Evolutionary conservation across 1,140 invertebrate species (phyloP).

Genomic region (Magallana ariakensis): DNA sequence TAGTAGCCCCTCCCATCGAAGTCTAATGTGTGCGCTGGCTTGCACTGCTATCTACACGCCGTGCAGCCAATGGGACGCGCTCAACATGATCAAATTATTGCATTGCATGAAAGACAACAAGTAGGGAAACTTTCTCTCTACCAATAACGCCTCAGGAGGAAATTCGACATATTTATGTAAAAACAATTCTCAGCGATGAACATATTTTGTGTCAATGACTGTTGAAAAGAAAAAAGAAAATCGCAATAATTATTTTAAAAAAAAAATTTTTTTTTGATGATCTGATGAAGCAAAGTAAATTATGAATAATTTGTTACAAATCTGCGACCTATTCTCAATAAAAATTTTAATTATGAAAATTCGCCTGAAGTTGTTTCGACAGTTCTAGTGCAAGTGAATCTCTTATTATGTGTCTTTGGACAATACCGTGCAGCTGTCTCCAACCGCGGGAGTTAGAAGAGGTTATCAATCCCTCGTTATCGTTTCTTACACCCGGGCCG

Average conservation of each 20-base stretch:
- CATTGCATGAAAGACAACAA: constrained; percentile 26
- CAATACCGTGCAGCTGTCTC: background rate
- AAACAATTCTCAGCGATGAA: too few relatives aligned
- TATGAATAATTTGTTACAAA: too few relatives aligned
- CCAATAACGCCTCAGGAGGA: background rate
- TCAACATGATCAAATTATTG: constrained; percentile 32
- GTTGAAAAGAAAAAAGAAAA: too few relatives aligned
- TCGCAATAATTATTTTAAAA: too few relatives aligned
- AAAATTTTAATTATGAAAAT: too few relatives aligned
- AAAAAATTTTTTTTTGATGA: too few relatives aligned
- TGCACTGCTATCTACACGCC: constrained; percentile 20
- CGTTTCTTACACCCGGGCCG: background rate
- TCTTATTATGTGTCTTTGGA: background rate
- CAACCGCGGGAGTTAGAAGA: background rate
- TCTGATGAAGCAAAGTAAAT: too few relatives aligned
- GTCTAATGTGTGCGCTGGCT: constrained; percentile 1
- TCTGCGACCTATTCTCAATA: too few relatives aligned
- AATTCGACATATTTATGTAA: background rate
- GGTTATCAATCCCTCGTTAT: constrained; percentile 31
- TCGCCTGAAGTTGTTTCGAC: background rate
- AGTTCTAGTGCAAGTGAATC: background rate
- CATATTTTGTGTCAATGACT: too few relatives aligned
- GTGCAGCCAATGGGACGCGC: background rate
- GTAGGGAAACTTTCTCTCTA: background rate
- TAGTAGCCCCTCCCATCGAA: background rate